Percentiles rank a stretch among this genome's conserved stretches.
Evolutionary conservation across 1,140 invertebrate genomes (phyloP).

Genomic region (Heliconius eleuchia): DNA sequence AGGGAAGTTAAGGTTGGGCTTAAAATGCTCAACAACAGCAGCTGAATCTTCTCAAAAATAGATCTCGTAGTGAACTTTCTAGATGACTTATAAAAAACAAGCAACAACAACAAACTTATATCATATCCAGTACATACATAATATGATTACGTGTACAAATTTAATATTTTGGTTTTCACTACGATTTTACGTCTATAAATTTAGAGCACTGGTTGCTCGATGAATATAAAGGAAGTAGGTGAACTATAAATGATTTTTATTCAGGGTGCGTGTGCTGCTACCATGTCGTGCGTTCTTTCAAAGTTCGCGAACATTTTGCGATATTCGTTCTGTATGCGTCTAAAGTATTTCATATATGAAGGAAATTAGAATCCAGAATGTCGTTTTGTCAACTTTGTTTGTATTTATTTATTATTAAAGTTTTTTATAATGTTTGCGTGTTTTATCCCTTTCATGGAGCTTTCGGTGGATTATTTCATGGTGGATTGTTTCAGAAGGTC

Average conservation of each 20-base stretch:
- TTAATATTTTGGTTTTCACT: background rate
- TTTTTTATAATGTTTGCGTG: background rate
- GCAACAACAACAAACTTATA: too few species aligned
- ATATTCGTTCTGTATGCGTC: conserved; percentile 46
- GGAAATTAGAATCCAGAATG: background rate
- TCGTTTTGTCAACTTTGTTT: background rate
- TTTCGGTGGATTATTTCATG: background rate
- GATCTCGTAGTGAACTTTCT: too few species aligned
- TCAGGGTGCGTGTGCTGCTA: conserved; percentile 43
- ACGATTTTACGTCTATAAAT: conserved; percentile 15
- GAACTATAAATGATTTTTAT: conserved; percentile 41
- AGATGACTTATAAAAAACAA: too few species aligned
- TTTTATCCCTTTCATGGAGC: background rate
- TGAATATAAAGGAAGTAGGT: conserved; percentile 10
- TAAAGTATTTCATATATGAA: conserved; percentile 13
- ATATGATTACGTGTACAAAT: too few species aligned
- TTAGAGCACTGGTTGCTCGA: conserved; percentile 1
- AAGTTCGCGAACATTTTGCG: conserved; percentile 46
- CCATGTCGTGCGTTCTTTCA: conserved; percentile 35
- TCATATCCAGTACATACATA: too few species aligned
- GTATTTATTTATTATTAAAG: conserved; percentile 10
- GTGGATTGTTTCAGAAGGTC: background rate
- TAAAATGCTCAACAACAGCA: too few species aligned
- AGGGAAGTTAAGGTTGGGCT: too few species aligned
- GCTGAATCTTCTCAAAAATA: too few species aligned